Conservation (phyloP, 2,113 vertebrate genomes). For the Ailurus styani region DNA sequence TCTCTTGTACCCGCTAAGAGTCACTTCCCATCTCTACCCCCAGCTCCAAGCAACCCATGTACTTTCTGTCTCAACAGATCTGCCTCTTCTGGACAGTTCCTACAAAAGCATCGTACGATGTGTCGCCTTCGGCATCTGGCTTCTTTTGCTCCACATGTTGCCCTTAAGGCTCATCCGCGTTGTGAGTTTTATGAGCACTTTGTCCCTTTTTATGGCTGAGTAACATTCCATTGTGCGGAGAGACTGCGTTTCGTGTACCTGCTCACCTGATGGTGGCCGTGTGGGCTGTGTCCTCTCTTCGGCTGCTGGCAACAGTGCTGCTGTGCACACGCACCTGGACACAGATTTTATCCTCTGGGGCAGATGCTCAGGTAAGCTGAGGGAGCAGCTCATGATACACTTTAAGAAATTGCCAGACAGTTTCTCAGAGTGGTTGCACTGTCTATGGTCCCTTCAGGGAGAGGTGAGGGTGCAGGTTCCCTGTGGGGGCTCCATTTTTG, state of each 20-base stretch:
- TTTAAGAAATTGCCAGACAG: neutral
- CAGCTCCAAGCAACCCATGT: neutral
- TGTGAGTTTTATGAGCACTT: too few species aligned
- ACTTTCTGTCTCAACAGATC: neutral
- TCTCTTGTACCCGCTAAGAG: neutral
- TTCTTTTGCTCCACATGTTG: too few species aligned
- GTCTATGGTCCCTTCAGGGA: neutral
- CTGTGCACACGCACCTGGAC: neutral
- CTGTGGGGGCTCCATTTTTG: neutral
- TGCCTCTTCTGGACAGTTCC: neutral
- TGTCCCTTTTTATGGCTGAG: neutral
- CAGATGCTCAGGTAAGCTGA: neutral
- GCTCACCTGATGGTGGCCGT: fast-evolving
- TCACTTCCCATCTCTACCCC: too few species aligned
- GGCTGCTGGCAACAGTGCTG: neutral
- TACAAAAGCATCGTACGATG: neutral
- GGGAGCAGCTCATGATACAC: neutral
- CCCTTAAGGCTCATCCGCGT: neutral
- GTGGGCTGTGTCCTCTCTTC: neutral
- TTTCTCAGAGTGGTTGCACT: neutral
- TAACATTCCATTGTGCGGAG: neutral
- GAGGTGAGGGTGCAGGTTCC: neutral
- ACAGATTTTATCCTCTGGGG: neutral
- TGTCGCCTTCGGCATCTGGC: fast-evolving
- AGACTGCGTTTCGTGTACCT: neutral